Base-by-base conservation (phyloP, 2,888 invertebrate species). In the Catocala fraxini region DNA sequence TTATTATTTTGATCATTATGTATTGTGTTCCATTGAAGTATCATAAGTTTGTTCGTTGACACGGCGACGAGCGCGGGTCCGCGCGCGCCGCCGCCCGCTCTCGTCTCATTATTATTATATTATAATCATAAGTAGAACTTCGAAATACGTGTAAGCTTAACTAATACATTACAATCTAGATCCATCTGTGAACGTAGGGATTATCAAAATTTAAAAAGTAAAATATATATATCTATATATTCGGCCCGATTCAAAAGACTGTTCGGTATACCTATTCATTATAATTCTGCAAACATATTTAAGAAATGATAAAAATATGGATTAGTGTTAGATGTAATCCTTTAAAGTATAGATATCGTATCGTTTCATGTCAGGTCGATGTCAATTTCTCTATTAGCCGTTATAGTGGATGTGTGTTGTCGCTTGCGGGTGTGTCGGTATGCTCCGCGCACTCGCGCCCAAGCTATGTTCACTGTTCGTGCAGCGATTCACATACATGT, bases 201-300 rank as follows among this genome's bases (percentile, higher is more conserved):
- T 85, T 68, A 87, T 89, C 91, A 93, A 93, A 93, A 93, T 92
- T 86, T 72, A 35, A 63, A 89, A 56, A 62, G 54, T 70, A 49
- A 52, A 58, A 70, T 63, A 67, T 71, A 70, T 63, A 65, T 70
- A 59, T 52, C 33, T 65, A 66, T 65, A 92, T 94, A 95, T 95
- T 95, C 94, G 96, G 95, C 95, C 95, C 95, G 95, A 94, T 95
- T 95, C 94, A 94, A 95, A 95, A 96, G 95, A 96, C 95, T 96
- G 95, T 95, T 95, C 94, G 95, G 95, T 95, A 95, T 95, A 95
- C 95, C 95, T 95, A 94, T 93, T 90, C 92, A 89, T 87, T 89
- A 88, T 89, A 88, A 89, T 85, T 90, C 87, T 86, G 82, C 86
- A 85, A 84, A 84, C 78, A 84, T 89, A 84, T 83, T 78, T 90